Evolutionary conservation across 2,113 vertebrate genomes (phyloP).

Genomic region (Peucedramus taeniatus): DNA sequence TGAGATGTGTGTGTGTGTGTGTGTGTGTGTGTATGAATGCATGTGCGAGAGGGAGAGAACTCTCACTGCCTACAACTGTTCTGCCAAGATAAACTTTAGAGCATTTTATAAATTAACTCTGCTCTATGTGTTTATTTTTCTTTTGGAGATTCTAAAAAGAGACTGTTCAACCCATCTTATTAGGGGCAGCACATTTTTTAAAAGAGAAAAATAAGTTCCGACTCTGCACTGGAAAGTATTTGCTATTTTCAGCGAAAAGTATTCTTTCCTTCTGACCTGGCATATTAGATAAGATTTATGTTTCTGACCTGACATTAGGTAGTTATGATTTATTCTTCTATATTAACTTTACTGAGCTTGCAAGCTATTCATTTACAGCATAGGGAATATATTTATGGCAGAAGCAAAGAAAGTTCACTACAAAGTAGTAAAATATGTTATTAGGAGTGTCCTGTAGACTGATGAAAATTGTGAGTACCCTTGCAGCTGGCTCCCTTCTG

Average conservation of each 20-base stretch:
- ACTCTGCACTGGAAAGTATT: constrained; percentile 54
- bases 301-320: constrained; percentile 67
- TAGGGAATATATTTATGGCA: constrained; percentile 56
- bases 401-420: constrained; percentile 52
- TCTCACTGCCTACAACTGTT: constrained; percentile 53
- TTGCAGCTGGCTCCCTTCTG: constrained; percentile 56
- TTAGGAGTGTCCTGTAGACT: constrained; percentile 32
- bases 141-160: constrained; percentile 70
- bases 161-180: constrained; percentile 59
- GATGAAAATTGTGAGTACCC: constrained; percentile 50
- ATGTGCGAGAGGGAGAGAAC: constrained; percentile 36
- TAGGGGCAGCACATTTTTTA: constrained; percentile 52
- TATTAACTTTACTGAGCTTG: constrained; percentile 57
- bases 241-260: constrained; percentile 60
- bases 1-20: background rate
- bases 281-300: constrained; percentile 66
- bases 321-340: constrained; percentile 66
- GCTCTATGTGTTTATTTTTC: constrained; percentile 71
- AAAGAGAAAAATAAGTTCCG: constrained; percentile 50
- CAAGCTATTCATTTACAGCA: constrained; percentile 50
- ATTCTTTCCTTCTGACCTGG: constrained; percentile 57
- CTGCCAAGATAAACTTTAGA: constrained; percentile 69
- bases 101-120: constrained; percentile 75
- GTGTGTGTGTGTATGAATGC: background rate
- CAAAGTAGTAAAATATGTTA: constrained; percentile 54